A percentile compares a stretch with the other conserved stretches of the same genome.
phyloP scores from a whole-genome alignment of 2,888 invertebrate genomes.

The Hanleya hanleyi region DNA sequence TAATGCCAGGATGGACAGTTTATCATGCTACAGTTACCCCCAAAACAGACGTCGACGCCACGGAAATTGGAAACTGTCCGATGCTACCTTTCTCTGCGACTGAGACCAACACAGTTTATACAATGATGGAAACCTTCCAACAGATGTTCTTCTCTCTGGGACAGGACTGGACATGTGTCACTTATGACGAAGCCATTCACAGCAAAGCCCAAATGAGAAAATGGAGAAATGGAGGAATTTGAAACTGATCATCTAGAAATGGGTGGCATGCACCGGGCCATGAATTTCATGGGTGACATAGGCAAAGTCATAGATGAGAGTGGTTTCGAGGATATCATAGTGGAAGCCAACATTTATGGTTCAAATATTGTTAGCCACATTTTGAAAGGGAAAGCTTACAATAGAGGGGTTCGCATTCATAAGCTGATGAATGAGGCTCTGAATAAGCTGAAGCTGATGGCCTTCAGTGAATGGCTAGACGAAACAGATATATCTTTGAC shows the following conservation, averaged over 20 bases:
- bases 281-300: no score
- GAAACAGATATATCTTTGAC: neutral
- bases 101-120: no score
- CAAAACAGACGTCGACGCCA: neutral
- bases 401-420: neutral
- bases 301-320: neutral
- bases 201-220: no score
- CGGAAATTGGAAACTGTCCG: no score
- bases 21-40: neutral
- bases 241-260: no score
- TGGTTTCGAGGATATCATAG: neutral
- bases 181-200: no score
- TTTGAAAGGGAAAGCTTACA: neutral
- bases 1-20: slow-evolving; percentile 1
- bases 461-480: neutral
- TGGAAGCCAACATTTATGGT: neutral
- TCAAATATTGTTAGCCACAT: neutral
- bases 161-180: no score
- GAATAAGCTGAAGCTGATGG: neutral
- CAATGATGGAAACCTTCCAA: no score
- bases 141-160: no score
- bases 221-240: no score
- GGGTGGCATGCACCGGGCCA: no score
- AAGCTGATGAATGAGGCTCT: neutral
- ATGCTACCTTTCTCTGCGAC: no score